Evolutionary conservation across 2,113 vertebrate species (phyloP).

Genomic region (Ceyx cyanopectus): DNA sequence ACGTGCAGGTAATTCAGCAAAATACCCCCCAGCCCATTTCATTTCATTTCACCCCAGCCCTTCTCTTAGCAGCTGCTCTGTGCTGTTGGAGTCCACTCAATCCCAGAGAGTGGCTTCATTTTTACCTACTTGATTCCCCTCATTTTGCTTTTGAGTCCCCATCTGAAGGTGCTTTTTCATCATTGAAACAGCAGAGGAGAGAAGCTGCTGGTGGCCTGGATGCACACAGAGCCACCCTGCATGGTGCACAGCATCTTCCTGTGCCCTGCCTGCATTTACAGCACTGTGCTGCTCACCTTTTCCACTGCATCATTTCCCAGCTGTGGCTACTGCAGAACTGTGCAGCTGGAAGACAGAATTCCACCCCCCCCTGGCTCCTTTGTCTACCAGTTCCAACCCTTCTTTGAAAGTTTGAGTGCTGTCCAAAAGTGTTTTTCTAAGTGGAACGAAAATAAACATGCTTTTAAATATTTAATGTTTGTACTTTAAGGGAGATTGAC

Average conservation of each 20-base stretch:
- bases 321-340: not conserved
- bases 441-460: slow-evolving; percentile 56
- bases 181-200: not conserved
- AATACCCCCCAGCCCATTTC: not conserved
- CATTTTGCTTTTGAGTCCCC: not conserved
- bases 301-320: accelerated
- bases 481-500: slow-evolving; percentile 63
- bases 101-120: accelerated
- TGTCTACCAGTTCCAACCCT: slow-evolving; percentile 9
- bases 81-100: not conserved
- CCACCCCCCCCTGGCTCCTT: not conserved
- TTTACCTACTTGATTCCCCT: not conserved
- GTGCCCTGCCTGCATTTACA: not conserved
- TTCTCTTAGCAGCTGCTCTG: not conserved
- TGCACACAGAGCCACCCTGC: not conserved
- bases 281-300: accelerated
- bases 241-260: not conserved
- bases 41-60: not conserved
- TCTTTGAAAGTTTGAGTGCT: slow-evolving; percentile 30
- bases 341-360: not conserved
- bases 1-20: not conserved
- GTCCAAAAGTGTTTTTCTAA: slow-evolving; percentile 63
- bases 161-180: not conserved
- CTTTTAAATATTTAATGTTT: slow-evolving; percentile 65
- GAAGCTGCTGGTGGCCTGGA: not conserved